These are phyloP conservation scores for Oreochromis aureus DNA, from an alignment of 2,113 vertebrate genomes.

Conservation along the genomic window DNA sequence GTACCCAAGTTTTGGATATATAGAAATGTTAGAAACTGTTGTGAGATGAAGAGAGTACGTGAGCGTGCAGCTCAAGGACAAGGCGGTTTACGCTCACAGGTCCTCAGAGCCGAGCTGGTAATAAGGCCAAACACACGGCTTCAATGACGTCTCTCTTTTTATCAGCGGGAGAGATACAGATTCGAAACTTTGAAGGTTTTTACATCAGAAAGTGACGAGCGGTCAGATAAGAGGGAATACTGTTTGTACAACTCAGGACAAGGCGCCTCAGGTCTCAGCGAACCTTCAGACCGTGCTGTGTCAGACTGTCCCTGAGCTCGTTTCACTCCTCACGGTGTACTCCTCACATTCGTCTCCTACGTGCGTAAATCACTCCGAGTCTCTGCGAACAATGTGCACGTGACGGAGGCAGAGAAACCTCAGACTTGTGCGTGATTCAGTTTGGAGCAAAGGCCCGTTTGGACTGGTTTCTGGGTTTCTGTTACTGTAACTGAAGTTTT, in stretches of 20 bases:
- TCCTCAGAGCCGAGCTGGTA: neutral
- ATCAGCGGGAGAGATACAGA: constrained; percentile 5
- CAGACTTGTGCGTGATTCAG: neutral
- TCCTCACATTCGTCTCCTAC: constrained; percentile 11
- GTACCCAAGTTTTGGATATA: neutral
- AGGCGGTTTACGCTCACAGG: neutral
- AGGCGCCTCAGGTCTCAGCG: neutral
- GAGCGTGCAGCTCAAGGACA: constrained; percentile 35
- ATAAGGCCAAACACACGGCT: neutral
- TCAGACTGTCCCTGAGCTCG: constrained; percentile 9
- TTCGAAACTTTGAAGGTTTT: neutral
- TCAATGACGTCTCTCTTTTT: constrained; percentile 14
- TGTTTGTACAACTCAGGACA: constrained; percentile 1
- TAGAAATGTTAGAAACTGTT: neutral
- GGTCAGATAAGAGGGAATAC: neutral
- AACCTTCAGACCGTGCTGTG: neutral
- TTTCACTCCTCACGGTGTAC: neutral
- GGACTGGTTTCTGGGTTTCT: neutral
- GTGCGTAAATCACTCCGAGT: neutral
- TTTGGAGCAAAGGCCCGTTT: neutral
- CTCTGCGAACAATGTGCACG: neutral
- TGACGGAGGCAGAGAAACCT: neutral
- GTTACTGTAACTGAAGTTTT: neutral
- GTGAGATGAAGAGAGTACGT: neutral
- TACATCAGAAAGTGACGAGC: neutral